A percentile compares a stretch with the other conserved stretches of the same genome.
phyloP scores from a whole-genome alignment of 2,888 invertebrate species.

The Isotomurus palustris region DNA sequence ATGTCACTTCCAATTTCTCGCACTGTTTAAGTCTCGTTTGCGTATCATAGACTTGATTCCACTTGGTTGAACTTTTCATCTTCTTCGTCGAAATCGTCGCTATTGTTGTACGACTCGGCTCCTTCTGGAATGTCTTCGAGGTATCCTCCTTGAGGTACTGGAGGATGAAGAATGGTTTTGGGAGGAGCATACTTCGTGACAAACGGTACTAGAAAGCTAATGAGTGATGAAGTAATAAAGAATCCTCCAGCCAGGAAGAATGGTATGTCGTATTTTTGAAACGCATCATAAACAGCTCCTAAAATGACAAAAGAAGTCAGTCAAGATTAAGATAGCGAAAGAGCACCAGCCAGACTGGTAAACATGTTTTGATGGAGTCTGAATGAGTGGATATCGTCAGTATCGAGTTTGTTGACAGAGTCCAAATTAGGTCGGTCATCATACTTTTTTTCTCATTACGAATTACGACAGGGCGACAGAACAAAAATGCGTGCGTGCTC shows the following conservation, averaged over 20 bases:
- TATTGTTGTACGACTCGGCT: constrained; percentile 34
- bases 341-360: no score
- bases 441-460: no score
- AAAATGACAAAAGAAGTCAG: constrained; percentile 66
- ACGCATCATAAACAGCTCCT: constrained; percentile 85
- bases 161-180: constrained; percentile 39
- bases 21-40: no score
- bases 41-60: constrained; percentile 40
- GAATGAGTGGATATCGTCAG: no score
- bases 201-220: constrained; percentile 58
- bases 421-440: no score
- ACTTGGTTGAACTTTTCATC: constrained; percentile 36
- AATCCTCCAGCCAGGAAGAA: constrained; percentile 89
- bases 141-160: constrained; percentile 23
- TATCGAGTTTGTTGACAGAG: no score
- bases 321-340: no score
- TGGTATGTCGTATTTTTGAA: constrained; percentile 74
- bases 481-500: no score
- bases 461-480: no score
- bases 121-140: constrained; percentile 46
- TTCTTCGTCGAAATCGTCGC: constrained; percentile 30
- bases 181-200: constrained; percentile 43
- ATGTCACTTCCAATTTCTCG: no score
- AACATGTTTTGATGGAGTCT: no score
- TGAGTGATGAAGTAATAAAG: constrained; percentile 75